phyloP scores from a whole-genome alignment of 2,888 invertebrate species.

The Rhaphigaster nebulosa region DNA sequence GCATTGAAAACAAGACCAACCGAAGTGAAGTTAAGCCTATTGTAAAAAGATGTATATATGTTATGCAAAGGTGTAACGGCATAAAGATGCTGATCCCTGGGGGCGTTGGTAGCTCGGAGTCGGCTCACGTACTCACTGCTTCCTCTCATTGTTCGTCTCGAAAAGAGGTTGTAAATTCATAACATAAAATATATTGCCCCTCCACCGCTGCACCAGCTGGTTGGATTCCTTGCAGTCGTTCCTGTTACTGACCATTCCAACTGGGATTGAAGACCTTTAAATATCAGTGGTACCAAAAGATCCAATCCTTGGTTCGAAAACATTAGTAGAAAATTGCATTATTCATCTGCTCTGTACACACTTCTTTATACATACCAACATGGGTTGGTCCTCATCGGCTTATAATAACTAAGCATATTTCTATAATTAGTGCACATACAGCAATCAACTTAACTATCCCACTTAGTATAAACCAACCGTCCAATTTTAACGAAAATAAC shows the following conservation, averaged over 20 bases:
- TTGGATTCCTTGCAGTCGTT: not conserved
- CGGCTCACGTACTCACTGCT: constrained; percentile 13
- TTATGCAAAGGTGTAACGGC: not conserved
- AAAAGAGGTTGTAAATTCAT: constrained; percentile 17
- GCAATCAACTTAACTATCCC: no score
- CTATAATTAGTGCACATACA: no score
- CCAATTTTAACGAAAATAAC: no score
- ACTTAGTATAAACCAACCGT: no score
- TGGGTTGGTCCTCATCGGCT: no score
- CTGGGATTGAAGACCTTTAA: not conserved
- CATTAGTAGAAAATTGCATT: not conserved
- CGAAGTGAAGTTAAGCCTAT: not conserved
- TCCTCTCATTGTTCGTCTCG: constrained; percentile 28
- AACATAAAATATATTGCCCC: constrained; percentile 41
- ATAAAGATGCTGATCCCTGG: constrained; percentile 1
- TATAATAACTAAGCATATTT: no score
- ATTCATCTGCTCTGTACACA: no score
- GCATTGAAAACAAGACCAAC: not conserved
- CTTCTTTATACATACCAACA: no score
- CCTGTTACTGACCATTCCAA: constrained; percentile 10
- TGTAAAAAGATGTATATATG: constrained; percentile 12
- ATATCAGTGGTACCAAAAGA: not conserved
- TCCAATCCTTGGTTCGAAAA: not conserved
- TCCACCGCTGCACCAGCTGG: not conserved
- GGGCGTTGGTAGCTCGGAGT: not conserved